phyloP scores from a whole-genome alignment of 2,888 invertebrate species.

The Metellina segmentata region DNA sequence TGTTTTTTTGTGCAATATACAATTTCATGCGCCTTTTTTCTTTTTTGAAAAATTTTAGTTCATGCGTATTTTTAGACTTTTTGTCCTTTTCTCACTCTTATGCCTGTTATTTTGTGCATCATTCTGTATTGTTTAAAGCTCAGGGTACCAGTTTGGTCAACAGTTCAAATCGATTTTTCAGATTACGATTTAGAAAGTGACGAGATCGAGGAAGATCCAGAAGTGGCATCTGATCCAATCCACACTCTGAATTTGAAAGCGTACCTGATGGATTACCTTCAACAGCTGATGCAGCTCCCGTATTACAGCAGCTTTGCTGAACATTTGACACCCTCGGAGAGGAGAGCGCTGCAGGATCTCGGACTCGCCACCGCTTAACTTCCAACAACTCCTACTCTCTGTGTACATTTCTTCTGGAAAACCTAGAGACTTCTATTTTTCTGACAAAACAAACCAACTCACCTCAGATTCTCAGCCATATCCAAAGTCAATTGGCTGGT shows the following conservation, averaged over 20 bases:
- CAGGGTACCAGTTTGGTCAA: no score
- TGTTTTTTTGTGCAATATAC: no score
- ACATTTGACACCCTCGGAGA: constrained; percentile 85
- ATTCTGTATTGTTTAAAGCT: no score
- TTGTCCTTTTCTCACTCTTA: no score
- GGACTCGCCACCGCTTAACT: constrained; percentile 10
- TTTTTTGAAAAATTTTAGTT: no score
- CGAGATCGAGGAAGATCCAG: constrained; percentile 83
- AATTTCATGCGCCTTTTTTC: no score
- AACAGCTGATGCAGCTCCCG: constrained; percentile 85
- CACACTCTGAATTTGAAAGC: constrained; percentile 85
- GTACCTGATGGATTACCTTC: constrained; percentile 85
- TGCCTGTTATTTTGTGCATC: no score
- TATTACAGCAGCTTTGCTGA: constrained; percentile 85
- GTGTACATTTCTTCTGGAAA: neutral
- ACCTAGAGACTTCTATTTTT: neutral
- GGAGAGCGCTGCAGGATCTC: constrained; percentile 81
- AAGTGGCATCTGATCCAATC: constrained; percentile 85
- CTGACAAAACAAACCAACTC: neutral
- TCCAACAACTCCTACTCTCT: neutral
- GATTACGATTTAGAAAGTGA: constrained; percentile 58
- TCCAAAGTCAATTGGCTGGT: neutral
- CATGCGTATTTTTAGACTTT: no score
- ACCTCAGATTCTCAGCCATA: neutral
- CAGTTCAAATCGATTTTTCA: constrained; percentile 4